Conservation (phyloP, 2,113 vertebrate species). For the Dermatemys mawii region DNA sequence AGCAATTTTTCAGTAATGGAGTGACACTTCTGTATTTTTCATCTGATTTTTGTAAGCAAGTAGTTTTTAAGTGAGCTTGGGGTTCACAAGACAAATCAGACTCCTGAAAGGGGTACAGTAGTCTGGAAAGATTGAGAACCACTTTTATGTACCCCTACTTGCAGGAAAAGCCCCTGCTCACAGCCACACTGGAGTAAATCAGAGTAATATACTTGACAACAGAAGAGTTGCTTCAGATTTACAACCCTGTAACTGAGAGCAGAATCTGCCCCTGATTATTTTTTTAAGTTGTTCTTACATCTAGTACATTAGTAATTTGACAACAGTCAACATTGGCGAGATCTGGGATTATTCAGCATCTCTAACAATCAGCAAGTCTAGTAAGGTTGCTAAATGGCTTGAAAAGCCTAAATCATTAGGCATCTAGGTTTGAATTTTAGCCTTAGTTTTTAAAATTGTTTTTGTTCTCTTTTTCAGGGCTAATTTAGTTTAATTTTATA, state of each 20-base stretch:
- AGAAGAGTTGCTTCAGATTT: background rate
- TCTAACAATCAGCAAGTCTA: background rate
- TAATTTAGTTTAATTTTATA: background rate
- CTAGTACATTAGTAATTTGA: background rate
- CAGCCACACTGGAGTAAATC: too few species aligned
- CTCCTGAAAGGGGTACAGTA: too few species aligned
- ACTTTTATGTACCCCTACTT: too few species aligned
- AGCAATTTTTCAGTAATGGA: background rate
- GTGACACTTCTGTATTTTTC: too few species aligned
- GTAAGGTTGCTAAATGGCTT: background rate
- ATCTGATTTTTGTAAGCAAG: too few species aligned
- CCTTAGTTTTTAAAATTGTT: background rate
- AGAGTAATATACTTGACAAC: background rate
- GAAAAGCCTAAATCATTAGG: fast-evolving
- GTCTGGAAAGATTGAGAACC: too few species aligned
- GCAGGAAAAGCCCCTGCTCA: too few species aligned
- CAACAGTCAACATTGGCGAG: background rate
- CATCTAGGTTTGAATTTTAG: background rate
- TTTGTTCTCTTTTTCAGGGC: background rate
- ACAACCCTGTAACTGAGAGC: background rate
- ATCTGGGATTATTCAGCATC: background rate
- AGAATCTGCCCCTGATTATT: background rate
- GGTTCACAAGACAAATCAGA: too few species aligned
- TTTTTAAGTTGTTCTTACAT: background rate
- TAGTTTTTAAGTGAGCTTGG: too few species aligned